Percentiles rank a stretch among this genome's conserved stretches.
phyloP scores from a whole-genome alignment of 2,113 vertebrate species.

The Vulpes vulpes region DNA sequence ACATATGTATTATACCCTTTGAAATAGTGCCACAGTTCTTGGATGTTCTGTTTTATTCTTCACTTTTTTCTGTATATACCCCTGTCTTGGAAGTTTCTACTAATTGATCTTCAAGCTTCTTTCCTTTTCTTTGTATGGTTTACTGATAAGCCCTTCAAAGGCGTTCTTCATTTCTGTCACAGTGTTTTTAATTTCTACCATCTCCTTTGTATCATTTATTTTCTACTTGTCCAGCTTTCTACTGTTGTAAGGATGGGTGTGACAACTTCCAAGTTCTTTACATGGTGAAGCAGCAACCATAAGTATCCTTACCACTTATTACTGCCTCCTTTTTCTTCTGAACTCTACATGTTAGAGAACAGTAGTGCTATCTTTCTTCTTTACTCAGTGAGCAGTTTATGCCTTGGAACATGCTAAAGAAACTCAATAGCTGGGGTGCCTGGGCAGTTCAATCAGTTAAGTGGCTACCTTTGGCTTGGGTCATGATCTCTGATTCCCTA shows the following conservation, averaged over 20 bases:
- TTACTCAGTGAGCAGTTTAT: neutral
- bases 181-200: too few species aligned
- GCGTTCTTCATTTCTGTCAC: too few species aligned
- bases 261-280: neutral
- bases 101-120: too few species aligned
- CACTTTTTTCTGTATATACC: neutral
- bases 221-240: neutral
- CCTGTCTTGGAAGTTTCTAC: too few species aligned
- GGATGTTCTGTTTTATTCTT: neutral
- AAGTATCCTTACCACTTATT: neutral
- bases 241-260: neutral
- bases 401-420: neutral
- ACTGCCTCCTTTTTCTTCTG: neutral
- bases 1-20: neutral
- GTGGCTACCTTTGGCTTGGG: too few species aligned
- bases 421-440: neutral
- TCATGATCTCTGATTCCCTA: too few species aligned
- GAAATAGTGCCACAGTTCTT: neutral
- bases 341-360: neutral
- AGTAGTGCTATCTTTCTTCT: neutral
- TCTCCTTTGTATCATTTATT: neutral
- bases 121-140: too few species aligned
- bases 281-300: neutral
- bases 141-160: too few species aligned
- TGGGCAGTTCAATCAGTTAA: too few species aligned